Base-by-base conservation (phyloP, 2,797 vertebrate species). In the Acanthurus lineatus region DNA sequence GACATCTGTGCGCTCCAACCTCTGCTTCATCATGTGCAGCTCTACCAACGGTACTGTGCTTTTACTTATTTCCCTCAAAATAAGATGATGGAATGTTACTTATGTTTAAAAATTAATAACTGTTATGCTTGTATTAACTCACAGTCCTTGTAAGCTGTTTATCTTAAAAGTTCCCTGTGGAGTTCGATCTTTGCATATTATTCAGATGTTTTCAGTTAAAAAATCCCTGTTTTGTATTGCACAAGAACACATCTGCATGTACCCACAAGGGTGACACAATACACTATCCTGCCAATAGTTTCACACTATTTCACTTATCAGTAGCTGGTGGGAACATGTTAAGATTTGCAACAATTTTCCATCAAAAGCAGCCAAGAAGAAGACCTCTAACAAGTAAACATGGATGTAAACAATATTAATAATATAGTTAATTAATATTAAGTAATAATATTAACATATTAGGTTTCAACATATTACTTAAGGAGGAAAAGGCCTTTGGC, bases 11-110 rank as follows among this genome's bases (percentile, higher is more conserved):
- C 93, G 91, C 53, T 88, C 94, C 81, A 97, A 90, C 79, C 90
- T 99, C 52, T 97, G 97, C 77, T 99, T 99, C 93, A 97, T 99
- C 91, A 99, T 99, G 97, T 95, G 93, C 91, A 99, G 97, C 87
- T 99, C 98, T 67, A 99, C 97, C 57, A 98, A 97, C 64, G 95
- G 98, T 99, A 93, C 49, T 51, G 15, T 52, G 35, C 19, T 75
- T 82, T 81, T 54, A 53, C 42, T 75, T 15, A 35, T 42, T 44
- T n/a, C n/a, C 28, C 59, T 56, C 2, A 14, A 15, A 32, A 60
- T 25, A 44, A 64, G 68, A 40, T 45, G 9, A 53, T 35, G 1
- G 66, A 15, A 1, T 76, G 28, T 64, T 52, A 53, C 3, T 19
- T 44, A 4, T 60, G 5, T 49, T 16, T 58, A 6, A 25, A 45